Evolutionary conservation across 2,797 vertebrate species (phyloP).

Genomic region (Hypotaenidia philippensis): DNA sequence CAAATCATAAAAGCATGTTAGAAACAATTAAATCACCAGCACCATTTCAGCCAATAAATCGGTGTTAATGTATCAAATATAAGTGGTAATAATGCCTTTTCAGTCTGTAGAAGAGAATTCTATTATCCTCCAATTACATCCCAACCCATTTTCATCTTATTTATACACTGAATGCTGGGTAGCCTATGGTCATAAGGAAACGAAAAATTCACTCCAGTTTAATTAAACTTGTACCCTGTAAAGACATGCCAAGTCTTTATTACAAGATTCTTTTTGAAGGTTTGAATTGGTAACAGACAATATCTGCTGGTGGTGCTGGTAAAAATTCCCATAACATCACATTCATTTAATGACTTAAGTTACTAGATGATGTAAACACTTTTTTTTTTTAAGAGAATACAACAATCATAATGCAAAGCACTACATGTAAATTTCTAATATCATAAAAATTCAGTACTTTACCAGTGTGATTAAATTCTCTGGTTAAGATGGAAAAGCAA

Average conservation of each 20-base stretch:
- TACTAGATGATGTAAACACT: neutral
- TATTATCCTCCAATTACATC: slow-evolving; percentile 67
- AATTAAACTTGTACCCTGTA: slow-evolving; percentile 73
- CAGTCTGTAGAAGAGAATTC: slow-evolving; percentile 72
- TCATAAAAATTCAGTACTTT: neutral
- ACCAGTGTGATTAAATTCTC: neutral
- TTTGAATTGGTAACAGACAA: neutral
- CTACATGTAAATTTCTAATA: neutral
- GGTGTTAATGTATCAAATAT: slow-evolving; percentile 59
- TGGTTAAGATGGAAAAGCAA: slow-evolving; percentile 21
- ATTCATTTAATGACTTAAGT: neutral
- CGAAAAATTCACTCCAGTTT: slow-evolving; percentile 73
- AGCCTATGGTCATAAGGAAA: neutral
- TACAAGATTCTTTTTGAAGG: slow-evolving; percentile 9
- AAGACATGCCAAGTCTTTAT: slow-evolving; percentile 26
- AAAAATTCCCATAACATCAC: neutral
- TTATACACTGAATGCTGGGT: slow-evolving; percentile 40
- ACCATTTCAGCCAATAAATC: slow-evolving; percentile 35
- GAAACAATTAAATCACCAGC: neutral
- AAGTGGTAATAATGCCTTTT: slow-evolving; percentile 71
- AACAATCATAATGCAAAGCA: neutral
- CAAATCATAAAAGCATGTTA: neutral
- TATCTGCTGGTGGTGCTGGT: neutral
- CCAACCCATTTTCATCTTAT: slow-evolving; percentile 66
- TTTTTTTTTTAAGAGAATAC: neutral